These are phyloP conservation scores for Harpegnathos saltator DNA, from an alignment of 1,140 invertebrate genomes.

Conservation along the genomic window DNA sequence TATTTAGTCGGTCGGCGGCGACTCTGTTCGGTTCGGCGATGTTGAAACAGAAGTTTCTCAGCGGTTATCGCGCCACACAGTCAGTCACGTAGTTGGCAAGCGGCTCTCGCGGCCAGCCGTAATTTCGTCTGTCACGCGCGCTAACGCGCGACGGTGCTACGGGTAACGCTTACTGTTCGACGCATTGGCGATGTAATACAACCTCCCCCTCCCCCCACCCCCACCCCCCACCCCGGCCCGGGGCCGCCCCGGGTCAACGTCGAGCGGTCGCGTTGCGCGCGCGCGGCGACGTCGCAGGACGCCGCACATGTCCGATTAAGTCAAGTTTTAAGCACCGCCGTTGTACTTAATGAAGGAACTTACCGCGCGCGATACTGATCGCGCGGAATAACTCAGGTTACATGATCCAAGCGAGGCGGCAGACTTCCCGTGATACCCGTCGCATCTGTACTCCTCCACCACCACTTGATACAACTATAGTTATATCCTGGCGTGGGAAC, in stretches of 20 bases:
- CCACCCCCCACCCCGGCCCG: too few relatives aligned
- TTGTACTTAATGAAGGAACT: conserved; percentile 57
- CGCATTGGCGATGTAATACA: conserved; percentile 54
- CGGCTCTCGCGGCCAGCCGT: conserved; percentile 57
- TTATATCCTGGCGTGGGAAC: conserved; percentile 43
- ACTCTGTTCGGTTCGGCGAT: conserved; percentile 25
- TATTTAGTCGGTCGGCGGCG: conserved; percentile 47
- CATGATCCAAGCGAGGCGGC: conserved; percentile 40
- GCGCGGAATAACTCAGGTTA: conserved; percentile 47
- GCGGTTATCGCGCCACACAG: conserved; percentile 45
- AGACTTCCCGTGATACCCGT: conserved; percentile 15
- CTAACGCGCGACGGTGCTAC: conserved; percentile 43
- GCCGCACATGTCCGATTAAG: conserved; percentile 43
- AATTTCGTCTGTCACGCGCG: conserved; percentile 64
- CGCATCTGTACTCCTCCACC: conserved; percentile 18
- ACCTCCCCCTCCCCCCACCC: too few relatives aligned
- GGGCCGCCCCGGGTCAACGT: conserved; percentile 40
- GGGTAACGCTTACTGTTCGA: conserved; percentile 54
- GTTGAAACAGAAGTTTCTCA: conserved; percentile 60
- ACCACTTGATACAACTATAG: conserved; percentile 9
- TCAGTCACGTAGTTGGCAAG: conserved; percentile 55
- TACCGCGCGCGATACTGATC: conserved; percentile 43
- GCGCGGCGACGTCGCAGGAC: too few relatives aligned
- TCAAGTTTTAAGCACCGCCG: conserved; percentile 47
- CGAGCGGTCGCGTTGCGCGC: conserved; percentile 42